Conservation (phyloP, 2,888 invertebrate genomes). For the Teleiodes luculella region DNA sequence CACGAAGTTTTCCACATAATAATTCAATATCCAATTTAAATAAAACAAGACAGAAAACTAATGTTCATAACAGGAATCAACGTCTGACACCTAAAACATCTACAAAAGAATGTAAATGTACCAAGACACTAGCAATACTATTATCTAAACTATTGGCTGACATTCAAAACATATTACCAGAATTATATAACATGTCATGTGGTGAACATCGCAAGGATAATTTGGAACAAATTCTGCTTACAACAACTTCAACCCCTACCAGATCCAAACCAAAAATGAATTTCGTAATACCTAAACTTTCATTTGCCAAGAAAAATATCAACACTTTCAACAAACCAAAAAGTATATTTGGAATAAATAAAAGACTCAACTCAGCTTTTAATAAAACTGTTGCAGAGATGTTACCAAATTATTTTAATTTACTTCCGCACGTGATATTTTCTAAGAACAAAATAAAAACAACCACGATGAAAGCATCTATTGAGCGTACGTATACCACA, state of each 20-base stretch:
- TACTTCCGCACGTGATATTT: neutral
- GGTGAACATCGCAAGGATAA: neutral
- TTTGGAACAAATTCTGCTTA: no score
- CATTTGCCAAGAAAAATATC: no score
- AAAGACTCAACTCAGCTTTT: no score
- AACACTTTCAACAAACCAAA: no score
- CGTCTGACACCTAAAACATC: neutral
- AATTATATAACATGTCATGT: neutral
- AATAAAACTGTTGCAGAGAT: no score
- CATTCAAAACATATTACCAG: conserved; percentile 39
- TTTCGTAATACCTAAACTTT: no score
- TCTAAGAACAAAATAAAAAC: neutral
- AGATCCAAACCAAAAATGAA: neutral
- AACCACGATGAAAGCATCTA: neutral
- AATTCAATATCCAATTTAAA: neutral
- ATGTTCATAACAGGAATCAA: neutral
- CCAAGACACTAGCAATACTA: conserved; percentile 34
- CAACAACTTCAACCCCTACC: neutral
- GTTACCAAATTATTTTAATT: neutral
- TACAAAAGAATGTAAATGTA: conserved; percentile 41
- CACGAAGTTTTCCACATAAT: neutral
- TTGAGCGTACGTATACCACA: neutral
- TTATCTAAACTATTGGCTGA: conserved; percentile 38
- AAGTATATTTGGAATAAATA: no score
- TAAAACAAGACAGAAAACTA: neutral